Evolutionary conservation across 2,888 invertebrate genomes (phyloP).

Genomic region (Chloroclysta siterata): DNA sequence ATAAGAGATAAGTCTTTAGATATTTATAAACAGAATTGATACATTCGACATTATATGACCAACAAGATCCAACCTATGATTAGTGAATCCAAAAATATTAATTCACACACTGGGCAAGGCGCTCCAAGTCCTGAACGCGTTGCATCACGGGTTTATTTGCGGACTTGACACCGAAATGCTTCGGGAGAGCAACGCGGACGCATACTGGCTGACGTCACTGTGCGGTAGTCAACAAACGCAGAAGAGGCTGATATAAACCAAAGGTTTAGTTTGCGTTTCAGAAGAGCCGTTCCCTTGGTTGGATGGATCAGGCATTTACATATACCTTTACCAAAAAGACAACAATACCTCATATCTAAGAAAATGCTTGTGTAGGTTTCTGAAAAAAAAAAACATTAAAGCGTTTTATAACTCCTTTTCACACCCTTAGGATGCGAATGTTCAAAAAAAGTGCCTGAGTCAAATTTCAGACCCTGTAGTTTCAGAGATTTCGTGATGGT

Average conservation of each 20-base stretch:
- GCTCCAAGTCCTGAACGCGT: constrained; percentile 53
- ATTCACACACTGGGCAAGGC: constrained; percentile 38
- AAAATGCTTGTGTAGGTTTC: no score
- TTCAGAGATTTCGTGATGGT: no score
- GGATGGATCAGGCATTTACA: neutral
- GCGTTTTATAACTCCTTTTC: no score
- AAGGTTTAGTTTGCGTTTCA: neutral
- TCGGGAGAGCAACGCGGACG: constrained; percentile 43
- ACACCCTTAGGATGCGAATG: no score
- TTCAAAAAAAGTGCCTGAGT: no score
- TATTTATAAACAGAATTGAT: neutral
- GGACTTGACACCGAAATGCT: constrained; percentile 65
- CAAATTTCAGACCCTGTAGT: no score
- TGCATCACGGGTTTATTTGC: constrained; percentile 73
- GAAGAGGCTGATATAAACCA: constrained; percentile 15
- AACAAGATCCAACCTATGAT: constrained; percentile 41
- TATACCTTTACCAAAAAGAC: no score
- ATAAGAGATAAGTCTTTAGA: no score
- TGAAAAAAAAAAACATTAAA: no score
- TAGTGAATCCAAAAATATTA: constrained; percentile 50
- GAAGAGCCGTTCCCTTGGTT: neutral
- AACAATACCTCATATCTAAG: no score
- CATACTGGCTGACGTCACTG: constrained; percentile 40
- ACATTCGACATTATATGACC: constrained; percentile 26
- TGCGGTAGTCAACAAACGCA: constrained; percentile 33